Conservation (phyloP, 30 jellyfish, hydroid and myxozoan genomes). For the Cassiopea andromeda region DNA sequence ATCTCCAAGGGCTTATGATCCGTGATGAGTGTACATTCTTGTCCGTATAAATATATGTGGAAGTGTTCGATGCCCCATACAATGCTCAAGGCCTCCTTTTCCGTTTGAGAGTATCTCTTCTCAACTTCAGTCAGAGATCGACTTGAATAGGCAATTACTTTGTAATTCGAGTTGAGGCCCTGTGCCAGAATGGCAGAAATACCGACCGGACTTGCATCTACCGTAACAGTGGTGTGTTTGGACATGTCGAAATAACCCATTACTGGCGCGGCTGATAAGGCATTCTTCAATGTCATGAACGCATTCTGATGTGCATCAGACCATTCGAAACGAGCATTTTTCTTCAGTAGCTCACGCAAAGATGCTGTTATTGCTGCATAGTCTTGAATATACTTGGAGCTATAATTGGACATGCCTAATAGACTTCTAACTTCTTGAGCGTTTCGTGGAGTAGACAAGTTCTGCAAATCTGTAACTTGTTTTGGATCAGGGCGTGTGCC, state of each 20-base stretch:
- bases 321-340: conserved; percentile 51
- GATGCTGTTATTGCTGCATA: conserved; percentile 65
- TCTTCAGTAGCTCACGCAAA: conserved; percentile 51
- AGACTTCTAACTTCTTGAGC: conserved; percentile 61
- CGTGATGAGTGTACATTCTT: conserved; percentile 5
- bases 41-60: conserved; percentile 15
- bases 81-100: conserved; percentile 39
- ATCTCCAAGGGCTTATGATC: conserved; percentile 50
- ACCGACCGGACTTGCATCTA: conserved; percentile 56
- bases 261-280: conserved; percentile 52
- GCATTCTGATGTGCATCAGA: conserved; percentile 23
- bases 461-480: conserved; percentile 18
- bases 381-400: conserved; percentile 35
- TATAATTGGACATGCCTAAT: conserved; percentile 64
- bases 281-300: conserved; percentile 24
- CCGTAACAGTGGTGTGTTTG: conserved; percentile 1
- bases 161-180: neutral
- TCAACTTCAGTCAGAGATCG: conserved; percentile 15
- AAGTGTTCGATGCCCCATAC: conserved; percentile 40
- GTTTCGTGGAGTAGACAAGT: conserved; percentile 29
- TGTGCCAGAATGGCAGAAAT: conserved; percentile 36
- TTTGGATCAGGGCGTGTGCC: conserved; percentile 70
- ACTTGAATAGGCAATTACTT: conserved; percentile 25
- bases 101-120: conserved; percentile 38
- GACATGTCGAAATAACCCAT: conserved; percentile 41